Evolutionary conservation across 2,888 invertebrate species (phyloP).

Genomic region (Mayetiola destructor): DNA sequence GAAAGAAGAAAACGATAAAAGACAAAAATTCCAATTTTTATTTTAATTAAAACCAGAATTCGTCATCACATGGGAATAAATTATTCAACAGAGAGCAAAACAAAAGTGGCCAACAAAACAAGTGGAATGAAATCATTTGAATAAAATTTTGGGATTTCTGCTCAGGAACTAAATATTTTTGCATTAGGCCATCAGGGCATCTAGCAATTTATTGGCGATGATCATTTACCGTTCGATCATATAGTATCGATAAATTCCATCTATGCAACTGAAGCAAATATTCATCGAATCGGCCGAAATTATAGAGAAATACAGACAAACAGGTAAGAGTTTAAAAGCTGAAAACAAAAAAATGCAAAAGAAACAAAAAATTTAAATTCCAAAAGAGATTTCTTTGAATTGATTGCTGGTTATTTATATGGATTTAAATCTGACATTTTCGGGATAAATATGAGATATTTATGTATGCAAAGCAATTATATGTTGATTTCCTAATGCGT

Average conservation of each 20-base stretch:
- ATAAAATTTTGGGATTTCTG: too few relatives aligned
- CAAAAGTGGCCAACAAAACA: neutral
- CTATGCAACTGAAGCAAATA: too few relatives aligned
- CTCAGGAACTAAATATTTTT: too few relatives aligned
- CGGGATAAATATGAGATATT: too few relatives aligned
- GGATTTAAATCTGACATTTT: too few relatives aligned
- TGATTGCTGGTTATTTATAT: neutral
- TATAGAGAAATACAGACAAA: neutral
- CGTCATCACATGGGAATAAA: neutral
- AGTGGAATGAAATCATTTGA: neutral
- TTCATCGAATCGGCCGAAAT: too few relatives aligned
- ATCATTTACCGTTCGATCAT: constrained; percentile 3
- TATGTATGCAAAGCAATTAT: too few relatives aligned
- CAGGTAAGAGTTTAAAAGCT: too few relatives aligned
- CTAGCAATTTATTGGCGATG: neutral
- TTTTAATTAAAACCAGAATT: neutral
- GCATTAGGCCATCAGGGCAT: neutral
- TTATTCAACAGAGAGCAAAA: neutral
- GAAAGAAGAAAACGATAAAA: too few relatives aligned
- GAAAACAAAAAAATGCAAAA: neutral
- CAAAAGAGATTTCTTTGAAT: neutral
- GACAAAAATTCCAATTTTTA: neutral
- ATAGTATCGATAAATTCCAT: neutral
- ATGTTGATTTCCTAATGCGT: too few relatives aligned
- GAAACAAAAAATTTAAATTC: neutral